Evolutionary conservation across 2,797 vertebrate genomes (phyloP).

Genomic region (Pipistrellus nathusii): DNA sequence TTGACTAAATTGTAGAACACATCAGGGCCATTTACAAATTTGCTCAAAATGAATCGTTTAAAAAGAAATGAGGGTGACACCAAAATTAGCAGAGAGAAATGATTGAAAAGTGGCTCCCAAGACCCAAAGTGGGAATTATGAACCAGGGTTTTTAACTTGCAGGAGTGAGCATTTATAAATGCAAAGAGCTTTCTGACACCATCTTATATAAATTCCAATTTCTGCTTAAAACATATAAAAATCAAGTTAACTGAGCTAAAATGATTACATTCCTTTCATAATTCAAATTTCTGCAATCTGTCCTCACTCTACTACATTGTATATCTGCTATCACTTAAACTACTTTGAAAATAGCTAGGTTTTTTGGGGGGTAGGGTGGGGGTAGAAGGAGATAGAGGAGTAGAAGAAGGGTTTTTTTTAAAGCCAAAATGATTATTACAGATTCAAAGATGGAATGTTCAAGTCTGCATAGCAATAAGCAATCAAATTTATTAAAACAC

Average conservation of each 20-base stretch:
- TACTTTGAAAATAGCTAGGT: constrained; percentile 52
- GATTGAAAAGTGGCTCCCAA: constrained; percentile 98
- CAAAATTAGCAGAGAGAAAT: constrained; percentile 99
- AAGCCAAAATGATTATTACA: not conserved
- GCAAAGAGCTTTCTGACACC: constrained; percentile 89
- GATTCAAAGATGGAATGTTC: not conserved
- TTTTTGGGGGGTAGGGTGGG: not conserved
- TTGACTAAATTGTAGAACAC: constrained; percentile 99
- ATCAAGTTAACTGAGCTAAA: constrained; percentile 80
- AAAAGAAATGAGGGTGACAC: constrained; percentile 99
- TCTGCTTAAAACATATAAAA: constrained; percentile 87
- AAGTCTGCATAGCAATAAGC: not conserved
- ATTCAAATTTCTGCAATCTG: constrained; percentile 81
- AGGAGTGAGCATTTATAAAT: constrained; percentile 92
- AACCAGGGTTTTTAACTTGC: constrained; percentile 92
- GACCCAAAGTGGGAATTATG: constrained; percentile 94
- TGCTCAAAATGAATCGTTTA: constrained; percentile 99
- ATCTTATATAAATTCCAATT: constrained; percentile 87
- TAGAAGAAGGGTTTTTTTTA: not conserved
- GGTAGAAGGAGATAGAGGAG: no score
- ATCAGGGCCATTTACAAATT: constrained; percentile 99
- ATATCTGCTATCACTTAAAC: constrained; percentile 65
- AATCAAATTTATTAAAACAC: not conserved
- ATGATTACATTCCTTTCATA: constrained; percentile 80
- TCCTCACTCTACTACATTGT: constrained; percentile 50